Percentiles rank a stretch among this genome's conserved stretches.
Conservation (phyloP, 37 sponge, comb jelly and placozoan genomes). For the Ianthella basta region DNA sequence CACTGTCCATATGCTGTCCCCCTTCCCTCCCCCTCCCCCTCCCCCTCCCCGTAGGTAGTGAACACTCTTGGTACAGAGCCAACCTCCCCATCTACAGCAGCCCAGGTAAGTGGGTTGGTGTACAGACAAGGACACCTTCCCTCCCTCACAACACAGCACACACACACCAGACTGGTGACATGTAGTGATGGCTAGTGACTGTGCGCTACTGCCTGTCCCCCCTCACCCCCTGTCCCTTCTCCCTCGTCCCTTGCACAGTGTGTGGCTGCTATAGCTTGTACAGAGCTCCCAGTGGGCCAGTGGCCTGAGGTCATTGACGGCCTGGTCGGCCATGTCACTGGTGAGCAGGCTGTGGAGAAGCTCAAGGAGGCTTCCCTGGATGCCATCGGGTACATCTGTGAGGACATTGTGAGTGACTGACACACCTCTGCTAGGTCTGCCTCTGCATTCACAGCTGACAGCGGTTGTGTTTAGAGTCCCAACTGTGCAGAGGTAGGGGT, state of each 20-base stretch:
- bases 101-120: conserved; percentile 52
- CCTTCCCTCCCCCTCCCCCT: no score
- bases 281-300: conserved; percentile 78
- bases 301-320: conserved; percentile 85
- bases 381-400: conserved; percentile 94
- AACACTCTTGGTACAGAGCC: conserved; percentile 91
- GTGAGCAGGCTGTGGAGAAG: conserved; percentile 42
- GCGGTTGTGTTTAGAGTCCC: no score
- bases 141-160: no score
- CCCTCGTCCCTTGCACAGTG: conserved; percentile 44
- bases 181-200: no score
- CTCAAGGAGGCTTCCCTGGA: conserved; percentile 92
- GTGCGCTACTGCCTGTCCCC: no score
- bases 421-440: no score
- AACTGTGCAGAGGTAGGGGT: no score
- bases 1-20: background rate
- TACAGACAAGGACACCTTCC: no score
- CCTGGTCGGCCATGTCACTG: conserved; percentile 61
- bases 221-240: no score
- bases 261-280: conserved; percentile 89
- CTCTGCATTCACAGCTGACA: no score
- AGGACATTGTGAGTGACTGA: conserved; percentile 82
- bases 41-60: conserved; percentile 61
- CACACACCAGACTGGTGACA: no score
- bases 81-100: conserved; percentile 78